Percentiles rank a stretch among this genome's conserved stretches.
These are phyloP conservation scores for Agapornis roseicollis DNA, from an alignment of 2,113 vertebrate species.

Conservation along the genomic window DNA sequence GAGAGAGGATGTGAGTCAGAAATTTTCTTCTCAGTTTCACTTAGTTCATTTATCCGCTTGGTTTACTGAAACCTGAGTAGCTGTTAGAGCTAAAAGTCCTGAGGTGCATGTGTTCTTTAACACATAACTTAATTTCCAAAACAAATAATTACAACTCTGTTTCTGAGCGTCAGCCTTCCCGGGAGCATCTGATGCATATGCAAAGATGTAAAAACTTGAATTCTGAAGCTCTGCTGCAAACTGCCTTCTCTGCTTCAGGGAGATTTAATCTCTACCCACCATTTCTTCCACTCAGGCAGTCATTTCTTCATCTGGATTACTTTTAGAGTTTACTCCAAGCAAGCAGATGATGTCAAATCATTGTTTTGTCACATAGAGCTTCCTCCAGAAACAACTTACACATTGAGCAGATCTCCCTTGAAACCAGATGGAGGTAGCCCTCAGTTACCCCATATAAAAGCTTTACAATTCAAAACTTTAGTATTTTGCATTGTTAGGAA, in stretches of 20 bases:
- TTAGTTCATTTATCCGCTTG: constrained; percentile 34
- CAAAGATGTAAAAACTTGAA: not conserved
- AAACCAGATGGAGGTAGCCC: not conserved
- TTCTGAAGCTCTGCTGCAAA: not conserved
- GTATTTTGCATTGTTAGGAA: not conserved
- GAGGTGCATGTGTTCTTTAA: constrained; percentile 12
- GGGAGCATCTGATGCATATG: constrained; percentile 26
- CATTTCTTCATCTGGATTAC: not conserved
- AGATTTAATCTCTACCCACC: not conserved
- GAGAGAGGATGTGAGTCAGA: constrained; percentile 43
- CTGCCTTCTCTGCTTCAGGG: not conserved
- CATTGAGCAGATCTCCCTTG: not conserved
- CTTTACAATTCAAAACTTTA: not conserved
- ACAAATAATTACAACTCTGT: constrained; percentile 51
- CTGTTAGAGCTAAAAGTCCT: constrained; percentile 37
- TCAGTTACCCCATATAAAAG: not conserved
- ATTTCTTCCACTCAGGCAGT: not conserved
- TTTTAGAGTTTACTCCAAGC: not conserved
- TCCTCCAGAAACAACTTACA: not conserved
- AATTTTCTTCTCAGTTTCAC: constrained; percentile 8
- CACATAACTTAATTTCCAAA: constrained; percentile 60
- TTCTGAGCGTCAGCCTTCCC: constrained; percentile 34
- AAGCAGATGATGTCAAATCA: not conserved
- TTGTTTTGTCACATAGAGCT: not conserved
- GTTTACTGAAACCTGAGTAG: constrained; percentile 64